These are phyloP conservation scores for Scotopteryx bipunctaria DNA, from an alignment of 2,888 invertebrate genomes.

Conservation along the genomic window DNA sequence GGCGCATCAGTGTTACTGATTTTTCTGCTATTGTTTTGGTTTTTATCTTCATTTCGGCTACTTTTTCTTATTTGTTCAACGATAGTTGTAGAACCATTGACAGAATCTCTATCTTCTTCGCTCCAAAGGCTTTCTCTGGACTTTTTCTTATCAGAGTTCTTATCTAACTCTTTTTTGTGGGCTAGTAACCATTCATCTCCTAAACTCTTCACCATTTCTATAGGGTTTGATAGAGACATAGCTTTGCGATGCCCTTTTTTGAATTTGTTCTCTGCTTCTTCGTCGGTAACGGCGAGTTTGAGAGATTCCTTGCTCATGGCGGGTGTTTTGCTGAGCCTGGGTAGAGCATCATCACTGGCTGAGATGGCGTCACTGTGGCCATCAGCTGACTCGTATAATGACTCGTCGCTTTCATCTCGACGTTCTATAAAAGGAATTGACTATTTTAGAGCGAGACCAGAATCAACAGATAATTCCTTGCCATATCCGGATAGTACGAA, in stretches of 20 bases:
- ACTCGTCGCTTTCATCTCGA: constrained; percentile 78
- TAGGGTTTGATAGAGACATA: constrained; percentile 76
- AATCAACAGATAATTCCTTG: constrained; percentile 20
- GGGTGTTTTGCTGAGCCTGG: constrained; percentile 68
- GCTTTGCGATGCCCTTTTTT: constrained; percentile 77
- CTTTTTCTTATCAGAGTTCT: constrained; percentile 70
- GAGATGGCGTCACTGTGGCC: constrained; percentile 76
- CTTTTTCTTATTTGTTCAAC: constrained; percentile 68
- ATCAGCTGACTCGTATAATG: constrained; percentile 77
- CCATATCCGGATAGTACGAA: constrained; percentile 19
- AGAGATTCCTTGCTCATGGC: constrained; percentile 77
- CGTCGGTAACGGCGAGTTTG: constrained; percentile 75
- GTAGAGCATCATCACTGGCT: constrained; percentile 71
- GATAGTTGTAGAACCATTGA: constrained; percentile 67
- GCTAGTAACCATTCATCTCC: constrained; percentile 77
- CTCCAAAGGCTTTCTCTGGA: constrained; percentile 79
- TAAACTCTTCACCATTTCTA: constrained; percentile 75
- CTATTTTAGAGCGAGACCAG: constrained; percentile 19
- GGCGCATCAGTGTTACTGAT: constrained; percentile 63
- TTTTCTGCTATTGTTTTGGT: constrained; percentile 58
- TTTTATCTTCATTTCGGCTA: constrained; percentile 72
- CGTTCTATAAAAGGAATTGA: constrained; percentile 62
- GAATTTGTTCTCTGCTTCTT: constrained; percentile 65
- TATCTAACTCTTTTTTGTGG: constrained; percentile 67
- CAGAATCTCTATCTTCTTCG: constrained; percentile 75